A percentile compares a stretch with the other conserved stretches of the same genome.
Conservation (phyloP, 2,113 vertebrate species). For the Mellivora capensis region DNA sequence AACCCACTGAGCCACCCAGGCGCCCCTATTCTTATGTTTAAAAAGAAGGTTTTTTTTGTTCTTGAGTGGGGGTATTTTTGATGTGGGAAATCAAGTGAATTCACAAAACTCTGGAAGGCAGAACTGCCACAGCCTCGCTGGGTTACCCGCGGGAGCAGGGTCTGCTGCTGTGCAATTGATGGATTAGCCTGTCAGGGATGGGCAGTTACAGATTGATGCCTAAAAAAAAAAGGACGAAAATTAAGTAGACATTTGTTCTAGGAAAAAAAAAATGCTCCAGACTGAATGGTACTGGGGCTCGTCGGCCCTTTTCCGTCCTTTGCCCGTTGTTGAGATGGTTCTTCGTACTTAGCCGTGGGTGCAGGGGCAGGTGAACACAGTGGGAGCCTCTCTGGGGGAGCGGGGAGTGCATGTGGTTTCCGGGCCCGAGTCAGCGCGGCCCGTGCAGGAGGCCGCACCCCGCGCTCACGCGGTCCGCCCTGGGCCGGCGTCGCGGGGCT, state of each 20-base stretch:
- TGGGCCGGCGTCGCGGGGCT: neutral
- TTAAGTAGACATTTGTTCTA: neutral
- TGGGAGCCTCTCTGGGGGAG: too few relatives aligned
- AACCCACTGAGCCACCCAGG: too few relatives aligned
- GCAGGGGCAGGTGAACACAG: too few relatives aligned
- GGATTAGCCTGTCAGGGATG: neutral
- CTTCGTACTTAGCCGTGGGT: neutral
- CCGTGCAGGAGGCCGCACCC: neutral
- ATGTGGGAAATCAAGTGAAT: neutral
- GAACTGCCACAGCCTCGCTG: fast-evolving
- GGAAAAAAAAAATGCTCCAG: neutral
- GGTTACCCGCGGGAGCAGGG: fast-evolving
- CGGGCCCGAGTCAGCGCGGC: too few relatives aligned
- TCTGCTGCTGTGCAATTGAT: neutral
- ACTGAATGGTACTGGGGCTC: fast-evolving
- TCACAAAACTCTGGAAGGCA: neutral
- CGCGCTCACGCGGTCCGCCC: neutral
- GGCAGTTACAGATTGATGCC: neutral
- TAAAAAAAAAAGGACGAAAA: neutral
- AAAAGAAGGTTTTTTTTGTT: neutral
- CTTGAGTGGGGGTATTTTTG: neutral
- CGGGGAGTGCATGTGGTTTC: too few relatives aligned
- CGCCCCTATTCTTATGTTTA: too few relatives aligned
- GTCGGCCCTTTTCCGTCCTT: neutral
- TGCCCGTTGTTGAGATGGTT: fast-evolving